A percentile compares a stretch with the other conserved stretches of the same genome.
phyloP scores from a whole-genome alignment of 2,797 vertebrate genomes.

The Tolypeutes matacus region DNA sequence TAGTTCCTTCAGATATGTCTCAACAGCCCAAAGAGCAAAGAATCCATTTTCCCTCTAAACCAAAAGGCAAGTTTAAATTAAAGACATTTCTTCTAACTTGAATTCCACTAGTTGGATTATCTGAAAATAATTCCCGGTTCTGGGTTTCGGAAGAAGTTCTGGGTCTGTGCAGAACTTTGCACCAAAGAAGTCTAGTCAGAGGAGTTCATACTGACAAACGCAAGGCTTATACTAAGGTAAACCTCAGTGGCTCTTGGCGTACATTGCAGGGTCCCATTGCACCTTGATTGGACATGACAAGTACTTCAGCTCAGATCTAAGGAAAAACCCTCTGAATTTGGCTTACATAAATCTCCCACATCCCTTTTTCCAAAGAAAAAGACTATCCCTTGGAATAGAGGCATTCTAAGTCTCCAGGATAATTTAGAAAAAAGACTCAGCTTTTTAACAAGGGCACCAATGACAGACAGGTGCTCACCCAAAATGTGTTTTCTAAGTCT shows the following conservation, averaged over 20 bases:
- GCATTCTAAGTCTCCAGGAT: conserved; percentile 11
- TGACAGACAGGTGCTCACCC: neutral
- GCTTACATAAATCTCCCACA: neutral
- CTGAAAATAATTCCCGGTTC: neutral
- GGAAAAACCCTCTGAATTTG: conserved; percentile 10
- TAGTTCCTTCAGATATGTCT: conserved; percentile 26
- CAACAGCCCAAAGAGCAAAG: neutral
- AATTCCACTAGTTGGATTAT: conserved; percentile 11
- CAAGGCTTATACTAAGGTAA: neutral
- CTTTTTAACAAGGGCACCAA: conserved; percentile 17
- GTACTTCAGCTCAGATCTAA: conserved; percentile 21
- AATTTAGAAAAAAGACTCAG: conserved; percentile 59
- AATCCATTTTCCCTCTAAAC: conserved; percentile 9
- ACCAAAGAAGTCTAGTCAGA: neutral
- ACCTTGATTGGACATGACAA: conserved; percentile 5
- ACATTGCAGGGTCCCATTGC: neutral
- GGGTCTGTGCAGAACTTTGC: neutral
- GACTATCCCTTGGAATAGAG: neutral
- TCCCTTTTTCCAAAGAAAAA: conserved; percentile 25
- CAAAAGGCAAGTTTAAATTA: conserved; percentile 39
- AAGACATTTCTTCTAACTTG: conserved; percentile 48
- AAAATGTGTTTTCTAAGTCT: conserved; percentile 57
- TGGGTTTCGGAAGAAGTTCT: neutral
- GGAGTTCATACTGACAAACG: neutral
- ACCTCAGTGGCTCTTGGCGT: neutral